These are phyloP conservation scores for Caenorhabditis macrosperma DNA, from an alignment of 2,888 invertebrate genomes.

Conservation along the genomic window DNA sequence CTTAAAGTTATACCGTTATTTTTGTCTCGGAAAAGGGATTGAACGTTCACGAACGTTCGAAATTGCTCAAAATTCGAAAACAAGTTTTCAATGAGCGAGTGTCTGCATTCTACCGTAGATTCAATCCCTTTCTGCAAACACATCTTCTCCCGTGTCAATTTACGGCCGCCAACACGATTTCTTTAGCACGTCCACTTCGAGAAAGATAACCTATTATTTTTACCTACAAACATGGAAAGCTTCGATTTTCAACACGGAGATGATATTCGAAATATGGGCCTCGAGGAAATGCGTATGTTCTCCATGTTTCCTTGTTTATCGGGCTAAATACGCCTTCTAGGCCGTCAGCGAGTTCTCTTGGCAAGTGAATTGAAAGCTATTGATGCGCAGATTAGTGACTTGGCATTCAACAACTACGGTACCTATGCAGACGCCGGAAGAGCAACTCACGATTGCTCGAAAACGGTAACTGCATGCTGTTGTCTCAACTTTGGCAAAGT, in stretches of 20 bases:
- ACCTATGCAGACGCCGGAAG: slow-evolving; percentile 79
- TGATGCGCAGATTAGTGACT: slow-evolving; percentile 76
- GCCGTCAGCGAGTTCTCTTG: slow-evolving; percentile 60
- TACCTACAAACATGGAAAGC: slow-evolving; percentile 15
- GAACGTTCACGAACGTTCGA: too few species aligned
- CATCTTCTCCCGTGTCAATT: slow-evolving; percentile 38
- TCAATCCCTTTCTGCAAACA: slow-evolving; percentile 25
- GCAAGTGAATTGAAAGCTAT: slow-evolving; percentile 69
- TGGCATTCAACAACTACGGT: slow-evolving; percentile 79
- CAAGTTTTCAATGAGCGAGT: not conserved
- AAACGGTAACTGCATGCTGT: slow-evolving; percentile 75
- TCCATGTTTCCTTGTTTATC: not conserved
- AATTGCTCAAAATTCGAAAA: not conserved
- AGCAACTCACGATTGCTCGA: slow-evolving; percentile 78
- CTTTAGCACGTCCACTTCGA: not conserved
- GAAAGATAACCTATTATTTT: too few species aligned
- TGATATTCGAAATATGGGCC: slow-evolving; percentile 57
- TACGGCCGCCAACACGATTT: slow-evolving; percentile 61
- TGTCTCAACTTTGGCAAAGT: too few species aligned
- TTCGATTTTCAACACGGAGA: slow-evolving; percentile 20
- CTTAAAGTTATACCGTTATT: too few species aligned
- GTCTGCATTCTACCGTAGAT: slow-evolving; percentile 8
- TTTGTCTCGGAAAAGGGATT: too few species aligned
- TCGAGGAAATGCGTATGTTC: slow-evolving; percentile 66
- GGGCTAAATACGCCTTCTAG: slow-evolving; percentile 20